A percentile compares a stretch with the other conserved stretches of the same genome.
phyloP scores from a whole-genome alignment of 2,797 vertebrate species.

The Phrynocephalus guinanensis region DNA sequence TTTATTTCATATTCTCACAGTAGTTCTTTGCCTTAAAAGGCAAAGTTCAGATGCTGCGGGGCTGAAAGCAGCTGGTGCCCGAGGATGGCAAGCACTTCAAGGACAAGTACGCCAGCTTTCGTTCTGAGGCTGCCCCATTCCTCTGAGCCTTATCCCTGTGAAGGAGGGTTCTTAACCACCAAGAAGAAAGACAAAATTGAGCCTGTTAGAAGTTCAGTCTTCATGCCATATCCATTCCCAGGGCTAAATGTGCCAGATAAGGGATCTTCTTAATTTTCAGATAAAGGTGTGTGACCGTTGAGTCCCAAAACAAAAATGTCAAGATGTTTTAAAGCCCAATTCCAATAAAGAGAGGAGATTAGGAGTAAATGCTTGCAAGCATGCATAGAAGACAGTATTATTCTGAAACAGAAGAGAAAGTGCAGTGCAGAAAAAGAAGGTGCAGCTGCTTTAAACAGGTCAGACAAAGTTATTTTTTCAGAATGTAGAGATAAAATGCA shows the following conservation, averaged over 20 bases:
- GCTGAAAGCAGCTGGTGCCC: conserved; percentile 60
- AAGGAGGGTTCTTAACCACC: conserved; percentile 1
- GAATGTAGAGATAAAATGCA: not conserved
- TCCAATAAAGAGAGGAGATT: not conserved
- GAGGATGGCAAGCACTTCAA: conserved; percentile 67
- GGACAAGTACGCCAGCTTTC: conserved; percentile 66
- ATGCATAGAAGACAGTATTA: not conserved
- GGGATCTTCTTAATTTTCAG: not conserved
- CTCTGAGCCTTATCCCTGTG: not conserved
- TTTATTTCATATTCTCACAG: conserved; percentile 73
- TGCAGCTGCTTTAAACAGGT: not conserved
- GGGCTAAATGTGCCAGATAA: conserved; percentile 24
- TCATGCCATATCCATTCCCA: conserved; percentile 38
- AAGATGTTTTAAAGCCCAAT: not conserved
- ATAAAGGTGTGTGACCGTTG: rapidly evolving
- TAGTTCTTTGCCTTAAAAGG: conserved; percentile 81
- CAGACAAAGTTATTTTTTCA: not conserved
- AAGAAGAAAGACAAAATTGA: conserved; percentile 40
- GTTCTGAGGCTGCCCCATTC: conserved; percentile 54
- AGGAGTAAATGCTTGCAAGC: not conserved
- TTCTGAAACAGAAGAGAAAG: conserved; percentile 3
- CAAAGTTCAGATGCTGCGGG: conserved; percentile 61
- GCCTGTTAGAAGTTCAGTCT: conserved; percentile 26
- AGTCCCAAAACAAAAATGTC: not conserved
- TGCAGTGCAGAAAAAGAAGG: not conserved